Conservation (phyloP, 2,113 vertebrate species). For the Nettapus auritus region DNA sequence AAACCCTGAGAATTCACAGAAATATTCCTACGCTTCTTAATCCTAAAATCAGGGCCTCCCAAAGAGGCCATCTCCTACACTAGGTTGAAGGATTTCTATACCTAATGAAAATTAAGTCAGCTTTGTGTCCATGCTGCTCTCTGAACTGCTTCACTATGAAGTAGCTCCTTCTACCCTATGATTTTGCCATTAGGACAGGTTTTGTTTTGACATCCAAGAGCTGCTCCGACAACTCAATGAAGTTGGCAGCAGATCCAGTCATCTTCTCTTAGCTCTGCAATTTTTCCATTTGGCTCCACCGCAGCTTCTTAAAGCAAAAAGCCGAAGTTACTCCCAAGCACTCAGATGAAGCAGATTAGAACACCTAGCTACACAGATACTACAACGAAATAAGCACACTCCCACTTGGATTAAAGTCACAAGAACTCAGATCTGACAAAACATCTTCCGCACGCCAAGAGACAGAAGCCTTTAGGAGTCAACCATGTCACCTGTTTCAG, state of each 20-base stretch:
- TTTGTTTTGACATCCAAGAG: conserved; percentile 61
- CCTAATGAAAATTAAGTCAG: neutral
- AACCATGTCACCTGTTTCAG: neutral
- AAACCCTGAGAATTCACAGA: neutral
- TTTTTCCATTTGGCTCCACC: conserved; percentile 49
- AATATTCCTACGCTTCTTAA: neutral
- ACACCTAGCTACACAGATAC: neutral
- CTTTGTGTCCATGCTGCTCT: neutral
- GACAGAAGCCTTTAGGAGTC: neutral
- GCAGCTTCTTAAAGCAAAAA: conserved; percentile 50
- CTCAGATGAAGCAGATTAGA: neutral
- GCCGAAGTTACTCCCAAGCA: neutral
- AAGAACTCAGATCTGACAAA: neutral
- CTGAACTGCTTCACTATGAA: neutral
- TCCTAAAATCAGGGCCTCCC: neutral
- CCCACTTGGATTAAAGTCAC: neutral
- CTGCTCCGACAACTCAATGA: conserved; percentile 37
- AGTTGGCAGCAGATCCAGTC: conserved; percentile 47
- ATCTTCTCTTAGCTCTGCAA: conserved; percentile 23
- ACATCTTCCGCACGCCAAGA: neutral
- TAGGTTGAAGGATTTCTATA: neutral
- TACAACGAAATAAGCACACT: neutral
- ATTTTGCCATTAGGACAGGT: conserved; percentile 43
- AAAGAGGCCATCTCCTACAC: neutral
- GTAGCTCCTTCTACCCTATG: neutral